A percentile compares a stretch with the other conserved stretches of the same genome.
These are phyloP conservation scores for Atta colombica DNA, from an alignment of 1,140 invertebrate species.

Conservation along the genomic window DNA sequence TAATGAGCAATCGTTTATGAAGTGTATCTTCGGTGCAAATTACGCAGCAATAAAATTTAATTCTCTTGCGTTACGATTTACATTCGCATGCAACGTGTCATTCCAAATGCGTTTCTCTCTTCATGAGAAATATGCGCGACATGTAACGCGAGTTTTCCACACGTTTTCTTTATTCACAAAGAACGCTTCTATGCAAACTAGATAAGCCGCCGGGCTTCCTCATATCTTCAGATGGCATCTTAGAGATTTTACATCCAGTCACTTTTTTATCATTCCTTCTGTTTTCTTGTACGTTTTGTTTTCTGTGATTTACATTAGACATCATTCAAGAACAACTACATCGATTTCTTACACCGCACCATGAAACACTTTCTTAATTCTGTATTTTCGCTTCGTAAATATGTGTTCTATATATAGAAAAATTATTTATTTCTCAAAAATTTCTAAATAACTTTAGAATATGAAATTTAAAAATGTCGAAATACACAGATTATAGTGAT, in stretches of 20 bases:
- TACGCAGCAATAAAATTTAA: conserved; percentile 19
- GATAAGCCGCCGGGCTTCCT: conserved; percentile 38
- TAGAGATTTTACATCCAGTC: conserved; percentile 39
- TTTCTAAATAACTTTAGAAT: neutral
- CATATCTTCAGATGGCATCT: conserved; percentile 52
- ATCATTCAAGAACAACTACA: conserved; percentile 29
- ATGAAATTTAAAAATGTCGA: neutral
- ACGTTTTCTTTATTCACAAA: conserved; percentile 50
- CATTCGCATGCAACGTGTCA: neutral
- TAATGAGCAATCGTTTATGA: conserved; percentile 36
- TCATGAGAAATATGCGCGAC: conserved; percentile 23
- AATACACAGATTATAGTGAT: neutral
- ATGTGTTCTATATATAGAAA: neutral
- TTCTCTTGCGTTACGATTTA: conserved; percentile 7
- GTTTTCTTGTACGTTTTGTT: conserved; percentile 21
- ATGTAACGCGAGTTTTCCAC: conserved; percentile 22
- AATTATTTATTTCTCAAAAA: conserved; percentile 2
- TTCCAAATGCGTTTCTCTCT: neutral
- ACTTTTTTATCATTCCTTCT: conserved; percentile 32
- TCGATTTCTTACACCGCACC: conserved; percentile 1
- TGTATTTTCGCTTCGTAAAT: neutral
- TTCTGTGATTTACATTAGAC: conserved; percentile 39
- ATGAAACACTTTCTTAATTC: conserved; percentile 1
- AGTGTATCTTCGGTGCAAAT: neutral
- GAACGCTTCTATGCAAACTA: conserved; percentile 45